Conservation (phyloP, 2,113 vertebrate species). For the Noctilio leporinus region DNA sequence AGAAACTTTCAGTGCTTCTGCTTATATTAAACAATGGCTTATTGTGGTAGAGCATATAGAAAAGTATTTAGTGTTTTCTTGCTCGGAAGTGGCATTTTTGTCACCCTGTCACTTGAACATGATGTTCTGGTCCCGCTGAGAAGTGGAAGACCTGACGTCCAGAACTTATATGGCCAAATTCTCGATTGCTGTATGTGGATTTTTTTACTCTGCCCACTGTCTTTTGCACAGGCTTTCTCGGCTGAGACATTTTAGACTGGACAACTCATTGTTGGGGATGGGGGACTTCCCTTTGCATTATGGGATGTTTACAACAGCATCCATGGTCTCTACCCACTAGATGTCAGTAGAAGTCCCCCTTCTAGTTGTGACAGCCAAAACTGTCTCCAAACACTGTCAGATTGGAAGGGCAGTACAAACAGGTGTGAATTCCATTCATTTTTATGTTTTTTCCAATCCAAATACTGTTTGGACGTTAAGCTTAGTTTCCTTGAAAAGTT, state of each 20-base stretch:
- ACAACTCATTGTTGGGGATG: background rate
- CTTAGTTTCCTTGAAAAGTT: background rate
- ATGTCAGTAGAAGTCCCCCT: background rate
- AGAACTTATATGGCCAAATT: background rate
- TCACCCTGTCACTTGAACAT: background rate
- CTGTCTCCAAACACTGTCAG: background rate
- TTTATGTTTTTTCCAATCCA: slow-evolving; percentile 1
- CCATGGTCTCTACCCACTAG: background rate
- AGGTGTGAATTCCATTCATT: background rate
- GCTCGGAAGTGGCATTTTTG: background rate
- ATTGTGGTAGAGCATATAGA: background rate
- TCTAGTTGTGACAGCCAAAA: background rate
- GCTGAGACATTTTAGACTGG: background rate
- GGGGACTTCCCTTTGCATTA: background rate
- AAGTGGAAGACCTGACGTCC: background rate
- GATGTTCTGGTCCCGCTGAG: background rate
- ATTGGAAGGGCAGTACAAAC: no score
- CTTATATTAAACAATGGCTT: background rate
- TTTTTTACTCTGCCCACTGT: background rate
- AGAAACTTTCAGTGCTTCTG: background rate
- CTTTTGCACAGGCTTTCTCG: background rate
- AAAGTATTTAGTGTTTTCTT: background rate
- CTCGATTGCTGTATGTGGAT: background rate
- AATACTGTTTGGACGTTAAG: background rate
- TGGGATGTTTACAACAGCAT: background rate